phyloP scores from a whole-genome alignment of 2,113 vertebrate genomes.

The Halcyon malimbica region DNA sequence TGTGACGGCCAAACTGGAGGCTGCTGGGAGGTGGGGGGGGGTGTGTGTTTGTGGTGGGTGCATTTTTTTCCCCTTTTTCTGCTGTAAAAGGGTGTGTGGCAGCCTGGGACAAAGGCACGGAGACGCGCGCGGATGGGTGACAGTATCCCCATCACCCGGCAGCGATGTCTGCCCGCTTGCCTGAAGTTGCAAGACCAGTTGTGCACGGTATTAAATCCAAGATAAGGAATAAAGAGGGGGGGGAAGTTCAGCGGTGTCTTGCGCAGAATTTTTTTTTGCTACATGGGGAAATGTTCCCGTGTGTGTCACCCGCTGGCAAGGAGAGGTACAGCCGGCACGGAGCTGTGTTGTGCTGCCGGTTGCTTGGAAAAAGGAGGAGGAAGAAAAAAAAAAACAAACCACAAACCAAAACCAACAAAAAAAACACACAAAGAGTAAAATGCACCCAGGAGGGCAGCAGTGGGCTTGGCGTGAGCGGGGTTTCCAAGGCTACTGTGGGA shows the following conservation, averaged over 20 bases:
- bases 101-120: background rate
- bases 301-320: background rate
- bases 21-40: fast-evolving
- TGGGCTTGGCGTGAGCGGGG: fast-evolving
- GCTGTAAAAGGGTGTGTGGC: background rate
- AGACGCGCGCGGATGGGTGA: fast-evolving
- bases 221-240: background rate
- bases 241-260: fast-evolving
- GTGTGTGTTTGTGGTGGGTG: background rate
- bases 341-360: background rate
- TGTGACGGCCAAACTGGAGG: background rate
- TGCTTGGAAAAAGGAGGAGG: background rate
- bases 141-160: background rate
- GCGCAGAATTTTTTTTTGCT: background rate
- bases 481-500: conserved; percentile 30
- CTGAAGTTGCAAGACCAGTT: background rate
- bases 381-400: background rate
- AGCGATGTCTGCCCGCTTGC: fast-evolving
- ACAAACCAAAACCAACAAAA: background rate
- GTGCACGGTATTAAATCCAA: background rate
- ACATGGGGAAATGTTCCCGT: fast-evolving
- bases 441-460: background rate
- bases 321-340: fast-evolving
- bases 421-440: background rate
- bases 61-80: background rate